Base-by-base conservation (phyloP, 1,140 invertebrate genomes). In the Agrilus planipennis region DNA sequence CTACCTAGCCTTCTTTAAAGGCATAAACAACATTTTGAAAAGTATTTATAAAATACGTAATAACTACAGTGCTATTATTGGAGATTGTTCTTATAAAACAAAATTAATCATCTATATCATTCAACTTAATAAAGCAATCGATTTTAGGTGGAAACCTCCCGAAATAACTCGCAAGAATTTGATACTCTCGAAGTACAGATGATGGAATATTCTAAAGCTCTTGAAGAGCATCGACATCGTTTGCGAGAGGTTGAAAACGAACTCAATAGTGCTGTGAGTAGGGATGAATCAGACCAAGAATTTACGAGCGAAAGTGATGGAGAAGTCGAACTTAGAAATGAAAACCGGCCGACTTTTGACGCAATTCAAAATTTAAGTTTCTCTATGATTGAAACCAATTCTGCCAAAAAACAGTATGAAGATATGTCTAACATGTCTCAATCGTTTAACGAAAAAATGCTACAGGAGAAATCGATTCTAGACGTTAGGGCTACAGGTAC, bases 401-500 rank as follows among this genome's bases (percentile, higher is more conserved):
- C 48, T 1, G 51, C 47, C 30, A 47, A 50, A 11, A 35, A 41
- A 12, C 32, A 41, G 14, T 39, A 39, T 16, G 50, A 54, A 12
- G 42, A 51, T n/a, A 32, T 47, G 12, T 60, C 49, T 19, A 58
- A 59, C 27, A 61, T 62, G 58, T 58, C 57, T 6, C 57, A 60
- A 28, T 60, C 57, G 5, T 60, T 62, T 34, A 60, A 61, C 43
- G 60, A 62, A 34, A 62, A 62, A 44, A 42, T 60, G 40, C 39
- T 61, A 3, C 54, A 57, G 27, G 59, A 61, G 35, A 58, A 57
- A 39, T 52, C 50, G 4, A 49, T 62, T 43, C 43, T 62, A 34
- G 60, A 62, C 34, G 45, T 42, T 25, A 55, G 55, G n/a, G 46
- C n/a, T n/a, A n/a, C n/a, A n/a, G n/a, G n/a, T n/a, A n/a, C n/a